Base-by-base conservation (phyloP, 2,113 vertebrate species). In the Prinia subflava region DNA sequence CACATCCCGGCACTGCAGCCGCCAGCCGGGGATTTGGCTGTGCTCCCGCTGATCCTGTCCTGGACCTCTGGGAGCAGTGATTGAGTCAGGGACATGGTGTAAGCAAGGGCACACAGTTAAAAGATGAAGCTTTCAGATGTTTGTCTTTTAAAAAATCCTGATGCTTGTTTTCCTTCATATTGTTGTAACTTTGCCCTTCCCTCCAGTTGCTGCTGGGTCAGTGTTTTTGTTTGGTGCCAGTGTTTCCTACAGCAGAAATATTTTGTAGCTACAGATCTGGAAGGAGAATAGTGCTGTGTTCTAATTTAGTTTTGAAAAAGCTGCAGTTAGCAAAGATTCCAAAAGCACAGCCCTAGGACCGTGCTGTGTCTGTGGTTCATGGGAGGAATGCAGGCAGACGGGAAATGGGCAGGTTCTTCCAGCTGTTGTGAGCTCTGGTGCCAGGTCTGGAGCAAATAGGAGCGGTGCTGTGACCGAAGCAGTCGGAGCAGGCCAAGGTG, bases 41-140 rank as follows among this genome's bases (percentile, higher is more conserved):
- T 17, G 13, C 5, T 8, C 9, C 49, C 6, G 1, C 31, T 19
- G 13, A 7, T 8, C 42, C 75, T 30, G 47, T 41, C n/a, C 16
- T 14, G 1, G 9, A 4, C 10, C 28, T 35, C 2, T 8, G 2
- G 10, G 16, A 39, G 35, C 2, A 6, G 22, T 3, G 33, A 5
- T 33, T 15, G 7, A 7, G 30, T 65, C 7, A 7, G 18, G 35
- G 28, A 47, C 50, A 3, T 5, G 24, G 15, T 23, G 9, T 7
- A 28, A 42, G 19, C 1, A 2, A 64, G 59, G 57, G 39, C 22
- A 24, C 4, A 4, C 1, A 28, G 63, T 33, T 65, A 37, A 64
- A 74, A 39, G 50, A 27, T 59, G 56, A 75, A 53, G 7, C 25
- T 52, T 67, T 15, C 60, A 62, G 27, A 4, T 53, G 52, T 55